Evolutionary conservation across 2,888 invertebrate genomes (phyloP).

Genomic region (Choreutis nemorana): DNA sequence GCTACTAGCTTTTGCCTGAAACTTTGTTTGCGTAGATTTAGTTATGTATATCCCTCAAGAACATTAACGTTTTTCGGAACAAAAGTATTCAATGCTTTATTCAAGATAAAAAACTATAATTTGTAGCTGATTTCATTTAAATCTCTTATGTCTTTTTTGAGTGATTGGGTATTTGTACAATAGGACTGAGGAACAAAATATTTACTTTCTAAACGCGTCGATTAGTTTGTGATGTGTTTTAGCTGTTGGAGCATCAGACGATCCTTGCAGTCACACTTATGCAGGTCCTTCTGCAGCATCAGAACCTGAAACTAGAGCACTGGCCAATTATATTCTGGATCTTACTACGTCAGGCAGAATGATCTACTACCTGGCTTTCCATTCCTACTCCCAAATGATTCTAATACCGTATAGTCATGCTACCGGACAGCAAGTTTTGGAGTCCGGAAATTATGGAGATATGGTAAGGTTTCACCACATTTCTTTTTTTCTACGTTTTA

Average conservation of each 20-base stretch:
- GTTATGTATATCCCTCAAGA: too few species aligned
- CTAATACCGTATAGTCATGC: conserved; percentile 50
- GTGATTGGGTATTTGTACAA: too few species aligned
- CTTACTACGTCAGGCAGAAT: conserved; percentile 23
- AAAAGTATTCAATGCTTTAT: too few species aligned
- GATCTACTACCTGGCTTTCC: conserved; percentile 58
- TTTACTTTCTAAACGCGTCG: too few species aligned
- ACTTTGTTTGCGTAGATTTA: too few species aligned
- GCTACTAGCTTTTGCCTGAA: too few species aligned
- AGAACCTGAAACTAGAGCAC: conserved; percentile 53
- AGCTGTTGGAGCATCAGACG: conserved; percentile 39
- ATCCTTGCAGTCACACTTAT: conserved; percentile 54
- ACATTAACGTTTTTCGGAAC: too few species aligned
- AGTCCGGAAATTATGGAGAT: conserved; percentile 35
- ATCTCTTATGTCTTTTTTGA: too few species aligned
- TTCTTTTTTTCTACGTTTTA: background rate
- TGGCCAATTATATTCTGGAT: conserved; percentile 29
- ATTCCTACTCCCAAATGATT: conserved; percentile 63
- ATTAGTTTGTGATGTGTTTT: too few species aligned
- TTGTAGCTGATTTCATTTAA: too few species aligned
- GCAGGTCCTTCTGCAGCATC: conserved; percentile 57
- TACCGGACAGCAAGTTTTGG: conserved; percentile 21
- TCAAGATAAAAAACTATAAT: too few species aligned
- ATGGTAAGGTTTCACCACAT: conserved; percentile 31
- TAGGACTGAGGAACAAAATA: too few species aligned